A percentile compares a stretch with the other conserved stretches of the same genome.
Evolutionary conservation across 2,888 invertebrate species (phyloP).

Genomic region (Myopa tessellatipennis): DNA sequence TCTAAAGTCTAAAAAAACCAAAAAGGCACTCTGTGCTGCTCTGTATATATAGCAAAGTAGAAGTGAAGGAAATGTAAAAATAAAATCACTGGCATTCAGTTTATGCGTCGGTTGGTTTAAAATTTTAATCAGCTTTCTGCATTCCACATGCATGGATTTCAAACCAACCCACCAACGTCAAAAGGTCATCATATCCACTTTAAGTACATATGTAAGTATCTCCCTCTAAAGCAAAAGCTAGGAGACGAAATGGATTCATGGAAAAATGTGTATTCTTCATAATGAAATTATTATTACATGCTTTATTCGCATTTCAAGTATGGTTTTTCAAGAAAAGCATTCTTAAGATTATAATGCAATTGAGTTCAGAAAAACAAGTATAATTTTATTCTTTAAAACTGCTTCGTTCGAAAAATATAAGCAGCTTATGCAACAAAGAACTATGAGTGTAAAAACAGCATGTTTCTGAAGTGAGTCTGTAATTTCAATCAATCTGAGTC

Average conservation of each 20-base stretch:
- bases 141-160: neutral
- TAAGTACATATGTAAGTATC: neutral
- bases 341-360: neutral
- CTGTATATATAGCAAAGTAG: neutral
- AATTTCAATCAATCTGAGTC: no score
- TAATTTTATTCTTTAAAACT: no score
- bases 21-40: neutral
- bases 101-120: conserved; percentile 16
- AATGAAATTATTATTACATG: neutral
- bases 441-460: no score
- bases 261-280: neutral
- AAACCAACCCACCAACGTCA: neutral
- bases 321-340: neutral
- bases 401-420: no score
- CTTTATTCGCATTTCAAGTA: neutral
- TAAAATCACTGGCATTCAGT: conserved; percentile 25
- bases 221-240: neutral
- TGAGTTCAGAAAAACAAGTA: no score
- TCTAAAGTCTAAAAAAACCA: no score
- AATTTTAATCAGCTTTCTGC: conserved; percentile 19
- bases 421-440: no score
- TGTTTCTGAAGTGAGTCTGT: no score
- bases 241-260: neutral
- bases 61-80: conserved; percentile 17
- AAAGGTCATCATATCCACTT: conserved; percentile 18